phyloP scores from a whole-genome alignment of 2,113 vertebrate genomes.

The Lampris megalopsis region DNA sequence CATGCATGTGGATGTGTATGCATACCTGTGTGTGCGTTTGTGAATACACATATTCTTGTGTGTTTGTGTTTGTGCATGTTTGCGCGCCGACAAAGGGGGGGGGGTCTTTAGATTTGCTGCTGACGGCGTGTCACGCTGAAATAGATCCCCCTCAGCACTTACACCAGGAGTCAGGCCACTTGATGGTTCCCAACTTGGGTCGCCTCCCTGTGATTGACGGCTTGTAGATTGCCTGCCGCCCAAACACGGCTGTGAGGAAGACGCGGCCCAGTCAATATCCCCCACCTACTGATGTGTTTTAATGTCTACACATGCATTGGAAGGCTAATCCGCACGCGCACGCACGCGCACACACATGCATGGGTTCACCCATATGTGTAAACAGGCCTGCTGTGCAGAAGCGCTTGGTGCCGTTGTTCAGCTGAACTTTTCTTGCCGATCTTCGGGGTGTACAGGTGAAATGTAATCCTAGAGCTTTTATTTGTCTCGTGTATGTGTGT shows the following conservation, averaged over 20 bases:
- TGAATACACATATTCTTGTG: slow-evolving; percentile 55
- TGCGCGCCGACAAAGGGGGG: slow-evolving; percentile 67
- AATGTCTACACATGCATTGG: slow-evolving; percentile 70
- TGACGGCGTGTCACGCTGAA: slow-evolving; percentile 79
- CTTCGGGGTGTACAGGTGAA: background rate
- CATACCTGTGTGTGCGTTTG: slow-evolving; percentile 44
- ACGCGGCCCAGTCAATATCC: slow-evolving; percentile 70
- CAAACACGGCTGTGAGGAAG: slow-evolving; percentile 75
- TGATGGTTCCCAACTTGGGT: slow-evolving; percentile 80
- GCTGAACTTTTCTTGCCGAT: slow-evolving; percentile 53
- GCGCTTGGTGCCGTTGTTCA: slow-evolving; percentile 28
- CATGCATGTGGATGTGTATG: background rate
- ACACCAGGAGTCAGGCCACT: slow-evolving; percentile 75
- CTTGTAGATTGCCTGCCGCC: slow-evolving; percentile 80
- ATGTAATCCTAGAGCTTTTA: background rate
- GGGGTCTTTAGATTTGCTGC: slow-evolving; percentile 75
- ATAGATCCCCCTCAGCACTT: slow-evolving; percentile 79
- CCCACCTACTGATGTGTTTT: slow-evolving; percentile 60
- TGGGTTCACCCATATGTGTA: slow-evolving; percentile 11
- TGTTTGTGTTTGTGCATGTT: slow-evolving; percentile 64
- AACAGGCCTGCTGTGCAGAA: too few species aligned
- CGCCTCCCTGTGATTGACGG: slow-evolving; percentile 78
- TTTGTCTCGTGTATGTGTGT: background rate
- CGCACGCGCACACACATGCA: slow-evolving; percentile 13
- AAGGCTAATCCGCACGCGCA: slow-evolving; percentile 44